A percentile compares a stretch with the other conserved stretches of the same genome.
phyloP scores from a whole-genome alignment of 2,113 vertebrate species.

The Lophius piscatorius region DNA sequence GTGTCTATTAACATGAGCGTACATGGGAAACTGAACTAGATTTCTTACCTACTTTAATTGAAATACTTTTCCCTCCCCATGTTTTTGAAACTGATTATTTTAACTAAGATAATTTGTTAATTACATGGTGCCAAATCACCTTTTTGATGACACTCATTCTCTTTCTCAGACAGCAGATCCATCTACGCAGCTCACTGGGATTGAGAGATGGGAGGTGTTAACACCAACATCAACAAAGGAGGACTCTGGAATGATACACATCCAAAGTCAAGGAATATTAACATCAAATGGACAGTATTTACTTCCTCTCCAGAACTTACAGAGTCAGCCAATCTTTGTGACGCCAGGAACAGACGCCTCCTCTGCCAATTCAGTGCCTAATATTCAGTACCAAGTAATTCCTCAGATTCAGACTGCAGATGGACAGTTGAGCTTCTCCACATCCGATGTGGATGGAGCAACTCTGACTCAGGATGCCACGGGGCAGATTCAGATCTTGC shows the following conservation, averaged over 20 bases:
- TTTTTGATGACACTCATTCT: conserved; percentile 39
- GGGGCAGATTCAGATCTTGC: conserved; percentile 97
- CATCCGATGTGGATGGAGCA: conserved; percentile 88
- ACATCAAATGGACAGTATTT: conserved; percentile 98
- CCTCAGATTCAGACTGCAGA: conserved; percentile 97
- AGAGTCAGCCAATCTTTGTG: conserved; percentile 97
- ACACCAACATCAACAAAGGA: conserved; percentile 90
- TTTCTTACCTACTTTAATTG: neutral
- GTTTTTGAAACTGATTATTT: neutral
- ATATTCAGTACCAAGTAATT: conserved; percentile 99
- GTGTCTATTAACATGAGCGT: neutral
- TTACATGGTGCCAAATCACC: neutral
- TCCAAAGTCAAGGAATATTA: conserved; percentile 91
- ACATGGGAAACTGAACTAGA: neutral
- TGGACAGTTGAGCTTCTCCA: conserved; percentile 94
- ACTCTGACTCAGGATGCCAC: conserved; percentile 91
- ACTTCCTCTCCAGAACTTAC: conserved; percentile 96
- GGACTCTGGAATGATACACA: conserved; percentile 94
- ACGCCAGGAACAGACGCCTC: conserved; percentile 91
- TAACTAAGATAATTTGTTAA: neutral
- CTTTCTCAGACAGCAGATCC: conserved; percentile 86
- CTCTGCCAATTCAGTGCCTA: conserved; percentile 95
- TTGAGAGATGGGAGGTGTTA: conserved; percentile 96
- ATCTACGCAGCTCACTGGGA: conserved; percentile 89
- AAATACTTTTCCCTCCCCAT: too few species aligned